Evolutionary conservation across 1,140 invertebrate species (phyloP).

Genomic region (Psix sp.): DNA sequence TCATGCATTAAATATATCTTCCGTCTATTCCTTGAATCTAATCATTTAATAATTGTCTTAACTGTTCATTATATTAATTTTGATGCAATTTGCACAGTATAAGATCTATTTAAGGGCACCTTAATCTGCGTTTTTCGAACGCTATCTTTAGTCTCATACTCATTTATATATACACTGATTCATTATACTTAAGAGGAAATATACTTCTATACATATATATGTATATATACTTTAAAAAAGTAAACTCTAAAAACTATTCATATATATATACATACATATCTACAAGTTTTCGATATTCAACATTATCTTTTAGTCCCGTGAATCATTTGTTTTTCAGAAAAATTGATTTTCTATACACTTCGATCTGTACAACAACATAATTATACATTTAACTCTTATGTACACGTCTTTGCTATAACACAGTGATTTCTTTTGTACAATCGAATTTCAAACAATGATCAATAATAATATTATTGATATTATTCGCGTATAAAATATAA

Average conservation of each 20-base stretch:
- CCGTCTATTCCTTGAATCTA: too few relatives aligned
- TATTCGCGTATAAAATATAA: not conserved
- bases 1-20: too few relatives aligned
- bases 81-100: constrained; percentile 5
- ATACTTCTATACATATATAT: constrained; percentile 20
- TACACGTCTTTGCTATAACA: constrained; percentile 21
- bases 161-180: constrained; percentile 38
- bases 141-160: constrained; percentile 28
- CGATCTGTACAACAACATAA: constrained; percentile 49
- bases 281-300: constrained; percentile 1
- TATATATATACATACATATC: constrained; percentile 20
- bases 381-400: constrained; percentile 36
- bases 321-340: constrained; percentile 7
- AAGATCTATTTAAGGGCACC: constrained; percentile 48
- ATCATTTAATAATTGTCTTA: too few relatives aligned
- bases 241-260: constrained; percentile 12
- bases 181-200: constrained; percentile 20
- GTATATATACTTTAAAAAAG: constrained; percentile 13
- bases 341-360: constrained; percentile 37
- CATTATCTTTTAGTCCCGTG: constrained; percentile 5
- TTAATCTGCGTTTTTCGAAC: constrained; percentile 42
- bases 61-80: too few relatives aligned
- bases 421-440: constrained; percentile 42
- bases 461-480: not conserved
- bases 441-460: constrained; percentile 14